Base-by-base conservation (phyloP, 2,113 vertebrate genomes). In the Xenus cinereus region DNA sequence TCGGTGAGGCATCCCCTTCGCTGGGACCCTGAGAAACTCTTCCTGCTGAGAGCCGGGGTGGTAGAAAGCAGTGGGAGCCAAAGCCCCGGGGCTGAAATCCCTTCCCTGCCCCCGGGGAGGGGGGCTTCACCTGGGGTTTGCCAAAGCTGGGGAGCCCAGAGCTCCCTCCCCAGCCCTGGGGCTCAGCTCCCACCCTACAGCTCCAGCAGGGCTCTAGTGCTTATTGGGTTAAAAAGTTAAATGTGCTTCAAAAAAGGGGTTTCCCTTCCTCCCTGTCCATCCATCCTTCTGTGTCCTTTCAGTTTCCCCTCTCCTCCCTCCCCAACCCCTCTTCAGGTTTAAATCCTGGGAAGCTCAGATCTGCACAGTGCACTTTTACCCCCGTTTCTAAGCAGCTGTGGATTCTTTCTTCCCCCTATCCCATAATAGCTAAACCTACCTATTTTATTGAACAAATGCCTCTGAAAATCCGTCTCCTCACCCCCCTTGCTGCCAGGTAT, bases 51-150 rank as follows among this genome's bases (percentile, higher is more conserved):
- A 66, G 41, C 56, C 0, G 2, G 37, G 37, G n/a, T 54, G 82
- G 54, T 57, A 33, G 51, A 64, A 16, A 71, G 68, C 37, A 22
- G 4, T 0, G 0, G 22, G 62, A 74, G 39, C 16, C 0, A 0
- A 59, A 17, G 2, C 14, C 21, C 60, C 1, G 2, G 23, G 41
- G 71, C 87, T 54, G 26, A 77, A 73, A 77, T 66, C 41, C 21
- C 14, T n/a, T 46, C 68, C 30, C 14, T 85, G 56, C 23, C 62
- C 32, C 1, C 3, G 2, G 23, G 27, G 53, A 6, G 5, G 24
- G 54, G 5, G 73, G 2, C 37, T 46, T 83, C 51, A 12, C 43
- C 33, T 9, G 4, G 28, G 30, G 4, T 75, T 74, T 93, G 20
- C 73, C 35, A 71, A 22, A 66, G 30, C 72, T 7, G 2, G 21